Percentiles rank a stretch among this genome's conserved stretches.
Evolutionary conservation across 2,797 vertebrate genomes (phyloP).

Genomic region (Rachycentron canadum): DNA sequence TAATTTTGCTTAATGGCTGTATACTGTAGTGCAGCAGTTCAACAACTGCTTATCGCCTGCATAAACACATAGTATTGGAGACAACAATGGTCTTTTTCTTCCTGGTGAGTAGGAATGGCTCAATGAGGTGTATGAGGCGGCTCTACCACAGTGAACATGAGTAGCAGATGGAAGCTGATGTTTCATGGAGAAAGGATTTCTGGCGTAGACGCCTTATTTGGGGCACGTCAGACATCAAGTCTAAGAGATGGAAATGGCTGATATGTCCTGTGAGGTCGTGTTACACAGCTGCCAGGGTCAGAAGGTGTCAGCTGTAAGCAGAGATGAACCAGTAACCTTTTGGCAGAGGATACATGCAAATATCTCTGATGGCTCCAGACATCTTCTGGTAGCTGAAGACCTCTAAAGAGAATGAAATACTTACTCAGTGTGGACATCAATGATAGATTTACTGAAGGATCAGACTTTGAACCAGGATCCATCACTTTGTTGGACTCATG

Average conservation of each 20-base stretch:
- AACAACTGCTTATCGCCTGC: conserved; percentile 61
- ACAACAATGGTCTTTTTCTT: conserved; percentile 76
- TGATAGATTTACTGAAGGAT: conserved; percentile 48
- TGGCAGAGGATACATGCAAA: conserved; percentile 34
- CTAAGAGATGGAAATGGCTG: conserved; percentile 54
- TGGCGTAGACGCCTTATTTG: conserved; percentile 49
- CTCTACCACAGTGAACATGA: conserved; percentile 42
- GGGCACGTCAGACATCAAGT: conserved; percentile 51
- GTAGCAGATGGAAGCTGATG: conserved; percentile 32
- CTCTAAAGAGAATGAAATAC: conserved; percentile 45
- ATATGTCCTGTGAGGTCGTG: conserved; percentile 46
- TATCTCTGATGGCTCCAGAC: conserved; percentile 31
- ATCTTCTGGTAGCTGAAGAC: conserved; percentile 36
- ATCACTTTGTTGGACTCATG: conserved; percentile 40
- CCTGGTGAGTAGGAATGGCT: conserved; percentile 43
- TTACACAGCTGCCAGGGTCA: conserved; percentile 71
- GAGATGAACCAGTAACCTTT: conserved; percentile 73
- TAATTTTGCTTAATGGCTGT: conserved; percentile 41
- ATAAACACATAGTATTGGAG: conserved; percentile 50
- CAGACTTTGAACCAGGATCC: conserved; percentile 36
- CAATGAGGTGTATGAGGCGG: conserved; percentile 60
- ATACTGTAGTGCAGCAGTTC: conserved; percentile 31
- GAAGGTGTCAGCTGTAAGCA: conserved; percentile 64
- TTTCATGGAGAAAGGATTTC: conserved; percentile 45
- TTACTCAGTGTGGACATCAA: conserved; percentile 14